Evolutionary conservation across 2,113 vertebrate species (phyloP).

Genomic region (Arizona elegans): DNA sequence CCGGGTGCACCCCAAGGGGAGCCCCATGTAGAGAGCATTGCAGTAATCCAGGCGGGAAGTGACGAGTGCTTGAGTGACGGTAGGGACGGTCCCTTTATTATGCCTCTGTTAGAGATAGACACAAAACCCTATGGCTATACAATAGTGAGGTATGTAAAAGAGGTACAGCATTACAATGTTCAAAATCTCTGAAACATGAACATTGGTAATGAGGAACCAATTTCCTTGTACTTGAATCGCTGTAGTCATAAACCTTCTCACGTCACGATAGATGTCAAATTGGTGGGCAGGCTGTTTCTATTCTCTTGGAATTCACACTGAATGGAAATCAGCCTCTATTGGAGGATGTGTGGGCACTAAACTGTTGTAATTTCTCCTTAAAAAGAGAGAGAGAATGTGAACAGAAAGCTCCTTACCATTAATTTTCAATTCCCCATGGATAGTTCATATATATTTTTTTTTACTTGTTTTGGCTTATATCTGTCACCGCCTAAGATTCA

Average conservation of each 20-base stretch:
- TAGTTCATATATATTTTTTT: background rate
- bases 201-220: background rate
- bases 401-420: background rate
- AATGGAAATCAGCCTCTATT: background rate
- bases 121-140: background rate
- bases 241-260: background rate
- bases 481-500: constrained; percentile 7
- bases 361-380: background rate
- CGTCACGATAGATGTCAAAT: background rate
- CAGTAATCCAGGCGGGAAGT: too few relatives aligned
- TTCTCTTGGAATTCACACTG: background rate
- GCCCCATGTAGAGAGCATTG: too few relatives aligned
- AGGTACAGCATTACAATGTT: background rate
- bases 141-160: background rate
- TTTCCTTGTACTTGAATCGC: background rate
- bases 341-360: background rate
- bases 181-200: background rate
- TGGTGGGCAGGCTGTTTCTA: background rate
- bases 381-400: background rate
- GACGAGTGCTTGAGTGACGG: too few relatives aligned
- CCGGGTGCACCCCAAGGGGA: too few relatives aligned
- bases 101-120: background rate
- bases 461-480: constrained; percentile 22
- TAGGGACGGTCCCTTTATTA: too few relatives aligned
- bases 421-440: constrained; percentile 32